These are phyloP conservation scores for Xanthorhoe spadicearia DNA, from an alignment of 2,888 invertebrate genomes.

Conservation along the genomic window DNA sequence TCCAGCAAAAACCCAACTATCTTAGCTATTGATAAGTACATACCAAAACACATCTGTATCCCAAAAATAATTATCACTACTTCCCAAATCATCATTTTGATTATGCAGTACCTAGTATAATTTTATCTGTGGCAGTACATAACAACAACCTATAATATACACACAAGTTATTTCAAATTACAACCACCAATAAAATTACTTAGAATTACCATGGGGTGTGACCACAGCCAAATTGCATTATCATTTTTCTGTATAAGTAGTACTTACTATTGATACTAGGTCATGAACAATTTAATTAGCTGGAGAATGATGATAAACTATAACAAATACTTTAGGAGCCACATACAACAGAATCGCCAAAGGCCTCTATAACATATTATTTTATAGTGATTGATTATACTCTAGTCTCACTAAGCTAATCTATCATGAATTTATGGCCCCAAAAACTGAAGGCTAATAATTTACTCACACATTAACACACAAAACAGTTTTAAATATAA, in stretches of 20 bases:
- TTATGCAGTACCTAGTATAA: background rate
- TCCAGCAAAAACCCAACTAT: no score
- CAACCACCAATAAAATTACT: conserved; percentile 31
- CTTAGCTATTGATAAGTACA: background rate
- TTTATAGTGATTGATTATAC: background rate
- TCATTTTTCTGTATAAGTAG: conserved; percentile 1
- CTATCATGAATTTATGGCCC: background rate
- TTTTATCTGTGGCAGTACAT: no score
- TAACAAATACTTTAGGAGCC: background rate
- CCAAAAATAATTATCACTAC: background rate
- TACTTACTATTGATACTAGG: background rate
- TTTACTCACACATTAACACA: background rate
- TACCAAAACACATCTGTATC: background rate
- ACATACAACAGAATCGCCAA: background rate
- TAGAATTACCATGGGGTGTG: conserved; percentile 26
- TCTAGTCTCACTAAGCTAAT: background rate
- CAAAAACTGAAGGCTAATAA: background rate
- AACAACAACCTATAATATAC: background rate
- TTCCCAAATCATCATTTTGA: conserved; percentile 9
- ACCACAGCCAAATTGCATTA: conserved; percentile 22
- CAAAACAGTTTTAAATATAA: conserved; percentile 9
- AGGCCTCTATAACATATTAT: background rate
- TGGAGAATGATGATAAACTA: background rate
- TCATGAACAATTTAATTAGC: background rate
- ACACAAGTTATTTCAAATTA: conserved; percentile 16